Evolutionary conservation across 2,797 vertebrate genomes (phyloP).

Genomic region (Anabas testudineus): DNA sequence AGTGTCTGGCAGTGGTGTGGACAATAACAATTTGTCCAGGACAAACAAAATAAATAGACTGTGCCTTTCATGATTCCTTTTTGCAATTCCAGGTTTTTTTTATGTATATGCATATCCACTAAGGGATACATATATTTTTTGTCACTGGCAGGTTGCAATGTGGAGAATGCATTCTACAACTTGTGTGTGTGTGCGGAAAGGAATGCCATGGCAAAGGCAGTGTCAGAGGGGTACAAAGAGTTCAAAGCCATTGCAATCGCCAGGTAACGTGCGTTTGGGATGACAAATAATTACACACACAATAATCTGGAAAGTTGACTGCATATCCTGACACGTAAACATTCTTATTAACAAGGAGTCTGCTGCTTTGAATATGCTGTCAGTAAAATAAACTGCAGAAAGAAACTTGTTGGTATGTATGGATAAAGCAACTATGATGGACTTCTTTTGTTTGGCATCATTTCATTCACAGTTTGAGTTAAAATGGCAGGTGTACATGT

Average conservation of each 20-base stretch:
- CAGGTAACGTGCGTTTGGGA: constrained; percentile 81
- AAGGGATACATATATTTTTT: no score
- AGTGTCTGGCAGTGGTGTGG: not conserved
- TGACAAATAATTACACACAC: no score
- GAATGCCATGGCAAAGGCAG: constrained; percentile 88
- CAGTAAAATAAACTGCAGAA: not conserved
- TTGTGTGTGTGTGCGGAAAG: constrained; percentile 91
- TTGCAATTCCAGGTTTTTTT: not conserved
- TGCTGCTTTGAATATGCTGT: not conserved
- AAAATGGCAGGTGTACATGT: constrained; percentile 88
- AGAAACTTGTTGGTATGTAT: not conserved
- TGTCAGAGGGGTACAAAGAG: constrained; percentile 87
- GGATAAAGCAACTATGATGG: not conserved
- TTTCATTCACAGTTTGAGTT: constrained; percentile 86
- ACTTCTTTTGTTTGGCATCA: not conserved
- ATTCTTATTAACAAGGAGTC: not conserved
- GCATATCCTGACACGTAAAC: no score
- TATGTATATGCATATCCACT: no score
- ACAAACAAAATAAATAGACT: constrained; percentile 22
- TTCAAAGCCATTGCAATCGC: constrained; percentile 92
- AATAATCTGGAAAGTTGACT: no score
- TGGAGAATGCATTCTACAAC: constrained; percentile 90
- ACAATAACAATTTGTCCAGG: constrained; percentile 36
- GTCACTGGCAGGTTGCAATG: constrained; percentile 89
- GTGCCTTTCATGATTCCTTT: not conserved